phyloP scores from a whole-genome alignment of 1,140 invertebrate species.

The Drosophila nannoptera region DNA sequence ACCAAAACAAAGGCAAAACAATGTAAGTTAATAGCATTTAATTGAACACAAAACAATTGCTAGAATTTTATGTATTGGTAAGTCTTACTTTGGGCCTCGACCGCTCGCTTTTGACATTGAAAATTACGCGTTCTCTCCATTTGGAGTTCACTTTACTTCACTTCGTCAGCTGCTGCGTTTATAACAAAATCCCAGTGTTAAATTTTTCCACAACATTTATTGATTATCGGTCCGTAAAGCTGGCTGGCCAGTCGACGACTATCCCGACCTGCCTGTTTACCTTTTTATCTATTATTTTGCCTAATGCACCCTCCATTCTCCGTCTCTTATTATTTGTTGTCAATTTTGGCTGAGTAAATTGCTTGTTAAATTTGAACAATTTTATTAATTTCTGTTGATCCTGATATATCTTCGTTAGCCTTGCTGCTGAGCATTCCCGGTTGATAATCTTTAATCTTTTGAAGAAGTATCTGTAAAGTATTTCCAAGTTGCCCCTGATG shows the following conservation, averaged over 20 bases:
- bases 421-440: no score
- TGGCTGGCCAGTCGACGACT: constrained; percentile 2
- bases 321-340: neutral
- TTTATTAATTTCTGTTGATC: constrained; percentile 1
- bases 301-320: no score
- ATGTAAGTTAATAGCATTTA: constrained; percentile 49
- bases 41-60: neutral
- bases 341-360: constrained; percentile 58
- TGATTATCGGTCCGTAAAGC: constrained; percentile 57
- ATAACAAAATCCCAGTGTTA: constrained; percentile 63
- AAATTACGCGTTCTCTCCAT: constrained; percentile 32
- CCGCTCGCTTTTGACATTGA: constrained; percentile 27
- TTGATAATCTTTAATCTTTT: no score
- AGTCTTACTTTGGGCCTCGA: neutral
- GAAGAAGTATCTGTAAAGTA: no score
- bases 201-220: constrained; percentile 70
- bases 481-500: no score
- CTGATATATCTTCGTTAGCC: neutral
- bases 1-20: constrained; percentile 41
- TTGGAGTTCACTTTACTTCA: constrained; percentile 50
- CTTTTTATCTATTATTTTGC: neutral
- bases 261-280: constrained; percentile 1
- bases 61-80: neutral
- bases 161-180: constrained; percentile 61
- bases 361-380: constrained; percentile 67